Evolutionary conservation across 2,113 vertebrate species (phyloP), one percentile per base, ranked within the genome.

Genomic region (Oxyura jamaicensis): DNA sequence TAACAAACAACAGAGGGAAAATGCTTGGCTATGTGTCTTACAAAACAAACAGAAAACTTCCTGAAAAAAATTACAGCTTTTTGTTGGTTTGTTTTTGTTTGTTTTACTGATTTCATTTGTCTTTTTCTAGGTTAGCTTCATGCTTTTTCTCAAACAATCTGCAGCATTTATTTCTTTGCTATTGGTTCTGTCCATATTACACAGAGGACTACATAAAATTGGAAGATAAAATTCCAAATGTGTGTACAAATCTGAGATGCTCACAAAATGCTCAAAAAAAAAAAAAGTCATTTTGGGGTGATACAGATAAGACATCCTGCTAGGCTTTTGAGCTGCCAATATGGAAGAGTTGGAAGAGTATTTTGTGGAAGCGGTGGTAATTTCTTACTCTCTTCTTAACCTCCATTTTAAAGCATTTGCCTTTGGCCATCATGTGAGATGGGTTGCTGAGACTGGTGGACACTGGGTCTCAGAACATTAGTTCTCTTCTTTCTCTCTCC

Each of bases 391-490:
- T 84, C 63, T 26, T 67, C 31, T 42, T 95, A 11, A 13, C 20
- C 36, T 68, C 23, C 68, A 65, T 60, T 69, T 81, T 17, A 22
- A 68, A 53, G 25, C 10, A 19, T 88, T 88, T 92, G 36, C 48
- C 53, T 73, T 72, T 74, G 39, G 13, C 59, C 39, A 4, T 56
- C 9, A 7, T 8, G 5, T 78, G 44, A 9, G 52, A 36, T 13
- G 35, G 36, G 6, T 18, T 83, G 23, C 31, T 69, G 72, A 69
- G 58, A 46, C 33, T 36, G 52, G 44, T 28, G 56, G 31, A 36
- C 35, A 56, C 17, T 0, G 4, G 19, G 22, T 67, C 7, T 17
- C n/a, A n/a, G n/a, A n/a, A n/a, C n/a, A n/a, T n/a, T n/a, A n/a
- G n/a, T n/a, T n/a, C n/a, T n/a, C n/a, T n/a, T n/a, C n/a, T n/a